Percentiles rank a stretch among this genome's conserved stretches.
Conservation (phyloP, 2,888 invertebrate genomes). For the Ectobius pallidus region DNA sequence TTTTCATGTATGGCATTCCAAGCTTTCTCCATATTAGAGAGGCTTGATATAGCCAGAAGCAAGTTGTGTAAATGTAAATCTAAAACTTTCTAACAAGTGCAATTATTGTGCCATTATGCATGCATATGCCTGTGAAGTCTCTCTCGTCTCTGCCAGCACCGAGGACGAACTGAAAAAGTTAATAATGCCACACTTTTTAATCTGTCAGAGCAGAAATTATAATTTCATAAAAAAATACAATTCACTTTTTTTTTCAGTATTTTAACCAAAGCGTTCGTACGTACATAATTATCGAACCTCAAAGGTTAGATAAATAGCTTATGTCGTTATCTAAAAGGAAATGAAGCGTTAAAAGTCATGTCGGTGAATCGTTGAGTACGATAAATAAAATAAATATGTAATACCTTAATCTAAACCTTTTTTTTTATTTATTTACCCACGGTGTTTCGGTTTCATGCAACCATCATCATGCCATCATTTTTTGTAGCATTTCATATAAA, state of each 20-base stretch:
- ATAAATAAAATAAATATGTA: too few species aligned
- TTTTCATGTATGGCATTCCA: neutral
- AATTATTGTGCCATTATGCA: neutral
- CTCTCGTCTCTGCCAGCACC: neutral
- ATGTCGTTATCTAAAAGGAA: too few species aligned
- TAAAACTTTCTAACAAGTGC: neutral
- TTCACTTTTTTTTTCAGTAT: neutral
- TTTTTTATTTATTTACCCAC: too few species aligned
- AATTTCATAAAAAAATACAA: neutral
- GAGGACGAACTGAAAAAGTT: neutral
- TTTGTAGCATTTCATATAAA: too few species aligned
- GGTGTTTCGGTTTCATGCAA: too few species aligned
- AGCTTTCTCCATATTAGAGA: neutral
- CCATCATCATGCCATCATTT: too few species aligned
- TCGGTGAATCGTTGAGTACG: too few species aligned
- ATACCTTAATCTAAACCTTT: too few species aligned
- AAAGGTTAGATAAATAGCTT: too few species aligned
- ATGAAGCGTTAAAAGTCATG: too few species aligned
- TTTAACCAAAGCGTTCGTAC: too few species aligned
- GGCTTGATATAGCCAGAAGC: neutral
- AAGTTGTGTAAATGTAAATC: neutral
- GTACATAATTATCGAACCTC: too few species aligned
- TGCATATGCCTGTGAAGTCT: neutral
- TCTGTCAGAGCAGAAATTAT: neutral
- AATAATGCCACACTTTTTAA: neutral